Conservation (phyloP, 2,888 invertebrate genomes). For the Acrocyrtus sp. region DNA sequence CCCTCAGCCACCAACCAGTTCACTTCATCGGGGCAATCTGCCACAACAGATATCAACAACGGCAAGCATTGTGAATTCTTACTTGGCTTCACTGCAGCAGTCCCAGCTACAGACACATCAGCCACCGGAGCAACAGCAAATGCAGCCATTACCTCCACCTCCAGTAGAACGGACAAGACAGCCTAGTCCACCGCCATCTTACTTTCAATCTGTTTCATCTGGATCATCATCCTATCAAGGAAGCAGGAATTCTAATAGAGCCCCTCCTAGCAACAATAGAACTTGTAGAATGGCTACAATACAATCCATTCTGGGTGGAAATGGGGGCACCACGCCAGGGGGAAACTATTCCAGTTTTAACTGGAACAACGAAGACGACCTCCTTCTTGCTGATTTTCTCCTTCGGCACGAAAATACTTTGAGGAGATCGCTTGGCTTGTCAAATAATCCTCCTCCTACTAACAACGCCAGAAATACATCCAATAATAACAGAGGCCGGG, state of each 20-base stretch:
- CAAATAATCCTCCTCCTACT: no score
- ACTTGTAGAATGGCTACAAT: constrained; percentile 22
- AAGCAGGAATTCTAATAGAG: constrained; percentile 4
- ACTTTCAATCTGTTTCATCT: constrained; percentile 28
- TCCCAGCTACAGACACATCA: not conserved
- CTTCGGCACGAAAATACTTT: constrained; percentile 30
- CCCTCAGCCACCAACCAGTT: not conserved
- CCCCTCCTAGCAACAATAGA: not conserved
- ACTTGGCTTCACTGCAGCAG: constrained; percentile 29
- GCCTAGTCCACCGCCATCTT: constrained; percentile 35
- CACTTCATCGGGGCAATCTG: constrained; percentile 27
- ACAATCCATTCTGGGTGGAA: constrained; percentile 25
- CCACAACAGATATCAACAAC: constrained; percentile 32
- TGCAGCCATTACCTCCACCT: not conserved
- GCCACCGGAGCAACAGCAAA: not conserved
- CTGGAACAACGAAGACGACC: constrained; percentile 18
- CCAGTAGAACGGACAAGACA: constrained; percentile 19
- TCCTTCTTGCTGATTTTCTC: constrained; percentile 16
- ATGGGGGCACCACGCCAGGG: not conserved
- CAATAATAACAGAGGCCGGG: constrained; percentile 8
- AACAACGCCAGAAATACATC: not conserved
- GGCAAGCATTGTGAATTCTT: constrained; percentile 36
- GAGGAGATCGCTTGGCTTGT: constrained; percentile 19
- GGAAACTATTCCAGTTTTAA: constrained; percentile 1
- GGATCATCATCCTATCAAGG: constrained; percentile 30